Evolutionary conservation across 2,113 vertebrate genomes (phyloP).

Genomic region (Pseudorhombus dupliciocellatus): DNA sequence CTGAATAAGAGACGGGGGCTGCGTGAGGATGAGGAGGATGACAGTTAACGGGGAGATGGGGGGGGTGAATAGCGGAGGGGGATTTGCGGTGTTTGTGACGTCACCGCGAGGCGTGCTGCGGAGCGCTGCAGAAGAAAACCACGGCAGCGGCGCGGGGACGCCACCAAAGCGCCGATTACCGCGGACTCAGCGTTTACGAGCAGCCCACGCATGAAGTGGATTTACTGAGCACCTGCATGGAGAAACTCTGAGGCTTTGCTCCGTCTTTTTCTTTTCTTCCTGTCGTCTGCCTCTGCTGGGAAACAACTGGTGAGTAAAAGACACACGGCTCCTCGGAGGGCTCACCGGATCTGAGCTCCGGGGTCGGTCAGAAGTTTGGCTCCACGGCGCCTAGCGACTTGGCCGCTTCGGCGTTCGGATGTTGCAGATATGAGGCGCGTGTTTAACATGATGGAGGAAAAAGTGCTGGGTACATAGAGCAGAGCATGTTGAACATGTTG

Average conservation of each 20-base stretch:
- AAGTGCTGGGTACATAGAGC: background rate
- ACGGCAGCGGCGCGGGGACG: constrained; percentile 60
- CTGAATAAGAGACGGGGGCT: constrained; percentile 3
- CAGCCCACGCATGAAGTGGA: constrained; percentile 66
- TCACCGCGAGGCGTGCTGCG: constrained; percentile 78
- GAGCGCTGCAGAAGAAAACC: constrained; percentile 79
- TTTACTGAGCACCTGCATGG: constrained; percentile 78
- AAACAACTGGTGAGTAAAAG: constrained; percentile 72
- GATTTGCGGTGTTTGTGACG: constrained; percentile 74
- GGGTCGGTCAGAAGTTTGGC: background rate
- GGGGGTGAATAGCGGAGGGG: background rate
- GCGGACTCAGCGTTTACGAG: constrained; percentile 67
- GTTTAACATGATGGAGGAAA: background rate
- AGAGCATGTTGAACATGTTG: background rate
- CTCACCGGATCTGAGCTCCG: background rate
- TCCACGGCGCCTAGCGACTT: background rate
- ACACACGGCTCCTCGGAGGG: background rate
- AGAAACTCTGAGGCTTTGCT: constrained; percentile 61
- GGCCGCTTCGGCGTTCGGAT: background rate
- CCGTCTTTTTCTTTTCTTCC: background rate
- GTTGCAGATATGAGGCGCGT: background rate
- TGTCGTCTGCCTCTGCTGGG: constrained; percentile 58
- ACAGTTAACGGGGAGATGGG: background rate
- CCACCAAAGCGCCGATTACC: constrained; percentile 62
- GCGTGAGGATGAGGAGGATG: constrained; percentile 13